Conservation (phyloP, 2,888 invertebrate species). For the Sphinx pinastri region DNA sequence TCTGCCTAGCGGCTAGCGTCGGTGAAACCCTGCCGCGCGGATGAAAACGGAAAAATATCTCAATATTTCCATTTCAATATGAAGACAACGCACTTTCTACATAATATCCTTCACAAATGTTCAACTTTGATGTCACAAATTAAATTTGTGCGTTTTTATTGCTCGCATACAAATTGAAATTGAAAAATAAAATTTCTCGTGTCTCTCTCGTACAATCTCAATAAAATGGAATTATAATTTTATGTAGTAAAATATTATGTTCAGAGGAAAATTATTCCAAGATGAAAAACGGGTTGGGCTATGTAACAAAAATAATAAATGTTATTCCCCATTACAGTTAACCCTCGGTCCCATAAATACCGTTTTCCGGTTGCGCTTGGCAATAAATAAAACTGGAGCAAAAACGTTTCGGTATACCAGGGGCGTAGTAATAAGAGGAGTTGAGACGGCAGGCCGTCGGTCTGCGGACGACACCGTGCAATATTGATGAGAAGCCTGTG, state of each 20-base stretch:
- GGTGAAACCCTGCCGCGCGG: background rate
- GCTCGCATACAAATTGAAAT: background rate
- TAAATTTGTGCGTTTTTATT: conserved; percentile 2
- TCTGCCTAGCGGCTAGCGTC: conserved; percentile 34
- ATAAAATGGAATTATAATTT: background rate
- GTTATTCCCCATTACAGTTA: conserved; percentile 16
- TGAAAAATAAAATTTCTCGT: background rate
- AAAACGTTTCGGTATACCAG: conserved; percentile 47
- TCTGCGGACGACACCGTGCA: conserved; percentile 48
- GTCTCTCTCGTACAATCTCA: background rate
- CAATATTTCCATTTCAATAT: conserved; percentile 3
- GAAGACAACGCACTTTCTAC: background rate
- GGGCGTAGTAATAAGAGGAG: conserved; percentile 50
- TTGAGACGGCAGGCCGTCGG: conserved; percentile 33
- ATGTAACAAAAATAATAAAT: conserved; percentile 21
- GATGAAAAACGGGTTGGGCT: background rate
- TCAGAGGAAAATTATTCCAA: background rate
- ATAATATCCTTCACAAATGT: background rate
- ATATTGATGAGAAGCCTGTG: conserved; percentile 51
- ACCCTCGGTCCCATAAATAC: conserved; percentile 32
- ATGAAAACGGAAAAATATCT: background rate
- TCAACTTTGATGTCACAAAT: background rate
- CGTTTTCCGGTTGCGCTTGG: conserved; percentile 33
- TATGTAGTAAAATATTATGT: background rate
- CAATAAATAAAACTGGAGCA: conserved; percentile 41